These are phyloP conservation scores for Crepidodera aurea DNA, from an alignment of 2,888 invertebrate genomes.

Conservation along the genomic window DNA sequence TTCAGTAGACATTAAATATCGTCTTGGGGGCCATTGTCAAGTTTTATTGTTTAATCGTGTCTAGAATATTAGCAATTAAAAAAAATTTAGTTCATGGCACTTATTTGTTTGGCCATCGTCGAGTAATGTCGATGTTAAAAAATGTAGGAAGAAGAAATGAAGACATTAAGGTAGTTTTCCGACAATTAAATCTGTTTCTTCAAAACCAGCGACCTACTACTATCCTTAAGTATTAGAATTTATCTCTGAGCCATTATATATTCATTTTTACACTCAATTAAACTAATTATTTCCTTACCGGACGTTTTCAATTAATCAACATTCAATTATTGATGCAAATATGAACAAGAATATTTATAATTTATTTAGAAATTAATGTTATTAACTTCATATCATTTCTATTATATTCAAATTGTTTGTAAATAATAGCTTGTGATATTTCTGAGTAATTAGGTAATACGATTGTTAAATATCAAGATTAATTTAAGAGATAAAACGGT, in stretches of 20 bases:
- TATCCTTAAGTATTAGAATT: no score
- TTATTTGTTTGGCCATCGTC: constrained; percentile 19
- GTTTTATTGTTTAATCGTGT: constrained; percentile 36
- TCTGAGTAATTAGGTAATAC: no score
- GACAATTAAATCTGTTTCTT: no score
- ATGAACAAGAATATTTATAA: background rate
- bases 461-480: no score
- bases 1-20: constrained; percentile 23
- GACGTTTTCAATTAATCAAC: background rate
- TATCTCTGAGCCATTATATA: no score
- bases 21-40: constrained; percentile 35
- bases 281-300: background rate
- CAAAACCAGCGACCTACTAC: no score
- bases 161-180: no score
- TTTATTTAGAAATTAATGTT: background rate
- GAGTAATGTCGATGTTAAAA: no score
- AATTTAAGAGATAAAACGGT: no score
- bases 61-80: constrained; percentile 25
- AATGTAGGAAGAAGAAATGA: no score
- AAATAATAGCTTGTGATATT: no score
- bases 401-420: no score
- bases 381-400: background rate
- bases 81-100: constrained; percentile 37
- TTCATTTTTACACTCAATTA: background rate
- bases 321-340: background rate